Conservation (phyloP, 2,797 vertebrate genomes). For the Myotis planiceps region DNA sequence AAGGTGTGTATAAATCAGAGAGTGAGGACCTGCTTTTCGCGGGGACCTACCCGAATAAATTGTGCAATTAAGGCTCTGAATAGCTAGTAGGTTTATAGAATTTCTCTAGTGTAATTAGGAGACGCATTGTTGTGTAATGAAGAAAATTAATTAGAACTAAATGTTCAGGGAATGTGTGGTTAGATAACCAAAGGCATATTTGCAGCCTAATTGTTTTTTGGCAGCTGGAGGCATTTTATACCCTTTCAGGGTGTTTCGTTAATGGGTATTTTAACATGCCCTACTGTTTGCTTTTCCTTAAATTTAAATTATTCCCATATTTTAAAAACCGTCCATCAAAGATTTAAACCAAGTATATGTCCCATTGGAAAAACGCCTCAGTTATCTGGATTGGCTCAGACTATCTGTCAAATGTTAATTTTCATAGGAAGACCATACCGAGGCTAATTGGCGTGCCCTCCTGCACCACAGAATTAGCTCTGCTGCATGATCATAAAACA, state of each 20-base stretch:
- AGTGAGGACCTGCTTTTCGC: conserved; percentile 63
- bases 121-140: conserved; percentile 81
- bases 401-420: conserved; percentile 54
- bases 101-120: conserved; percentile 82
- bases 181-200: conserved; percentile 78
- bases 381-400: conserved; percentile 56
- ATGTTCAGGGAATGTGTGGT: conserved; percentile 77
- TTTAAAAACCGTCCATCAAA: conserved; percentile 67
- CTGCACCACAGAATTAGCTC: neutral
- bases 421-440: conserved; percentile 35
- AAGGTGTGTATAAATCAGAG: conserved; percentile 73
- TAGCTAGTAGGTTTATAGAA: conserved; percentile 80
- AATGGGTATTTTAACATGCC: conserved; percentile 77
- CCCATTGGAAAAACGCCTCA: conserved; percentile 52
- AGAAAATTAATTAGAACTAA: conserved; percentile 84
- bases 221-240: conserved; percentile 75
- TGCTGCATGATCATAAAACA: neutral
- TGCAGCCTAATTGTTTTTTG: conserved; percentile 79
- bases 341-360: conserved; percentile 51
- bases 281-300: conserved; percentile 77
- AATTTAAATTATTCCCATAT: conserved; percentile 63
- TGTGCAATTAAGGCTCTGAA: conserved; percentile 77
- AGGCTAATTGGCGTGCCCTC: conserved; percentile 44
- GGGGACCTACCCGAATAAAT: conserved; percentile 72
- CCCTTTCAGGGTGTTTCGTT: conserved; percentile 72